Percentiles rank a stretch among this genome's conserved stretches.
Evolutionary conservation across 2,113 vertebrate genomes (phyloP).

Genomic region (Grammomys dolichurus): DNA sequence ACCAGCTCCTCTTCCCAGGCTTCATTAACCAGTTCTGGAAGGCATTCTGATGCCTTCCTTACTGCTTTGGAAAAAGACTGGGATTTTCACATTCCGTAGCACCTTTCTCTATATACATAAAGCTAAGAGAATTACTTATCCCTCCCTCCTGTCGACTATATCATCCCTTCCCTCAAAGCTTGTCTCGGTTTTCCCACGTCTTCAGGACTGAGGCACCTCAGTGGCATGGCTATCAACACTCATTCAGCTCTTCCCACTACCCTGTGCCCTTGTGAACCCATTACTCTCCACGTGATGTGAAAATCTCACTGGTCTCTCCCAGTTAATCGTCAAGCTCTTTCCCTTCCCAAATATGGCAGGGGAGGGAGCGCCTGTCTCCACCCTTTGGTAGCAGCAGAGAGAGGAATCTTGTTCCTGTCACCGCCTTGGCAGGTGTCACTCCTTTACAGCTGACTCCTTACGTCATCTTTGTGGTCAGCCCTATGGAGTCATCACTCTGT

Average conservation of each 20-base stretch:
- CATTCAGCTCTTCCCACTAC: not conserved
- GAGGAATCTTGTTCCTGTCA: not conserved
- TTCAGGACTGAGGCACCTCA: not conserved
- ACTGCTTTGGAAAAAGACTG: constrained; percentile 43
- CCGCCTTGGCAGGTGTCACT: not conserved
- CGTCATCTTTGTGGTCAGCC: not conserved
- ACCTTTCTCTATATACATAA: constrained; percentile 48
- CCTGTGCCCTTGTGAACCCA: not conserved
- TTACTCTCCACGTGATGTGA: not conserved
- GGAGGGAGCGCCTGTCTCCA: not conserved
- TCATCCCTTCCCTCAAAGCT: not conserved
- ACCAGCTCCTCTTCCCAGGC: not conserved
- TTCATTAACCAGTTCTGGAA: constrained; percentile 66
- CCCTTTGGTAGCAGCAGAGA: not conserved
- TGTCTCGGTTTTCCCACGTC: not conserved
- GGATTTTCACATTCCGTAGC: constrained; percentile 67
- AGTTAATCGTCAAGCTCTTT: constrained; percentile 8
- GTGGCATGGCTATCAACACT: not conserved
- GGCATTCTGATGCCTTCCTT: constrained; percentile 35
- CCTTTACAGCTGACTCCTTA: not conserved
- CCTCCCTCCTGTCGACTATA: not conserved
- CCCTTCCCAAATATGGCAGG: constrained; percentile 49
- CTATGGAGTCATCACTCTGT: not conserved
- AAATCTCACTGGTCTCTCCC: constrained; percentile 23
- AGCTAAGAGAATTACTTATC: constrained; percentile 72